Percentiles rank a stretch among this genome's conserved stretches.
These are phyloP conservation scores for Asteroscopus sphinx DNA, from an alignment of 2,888 invertebrate species.

Conservation along the genomic window DNA sequence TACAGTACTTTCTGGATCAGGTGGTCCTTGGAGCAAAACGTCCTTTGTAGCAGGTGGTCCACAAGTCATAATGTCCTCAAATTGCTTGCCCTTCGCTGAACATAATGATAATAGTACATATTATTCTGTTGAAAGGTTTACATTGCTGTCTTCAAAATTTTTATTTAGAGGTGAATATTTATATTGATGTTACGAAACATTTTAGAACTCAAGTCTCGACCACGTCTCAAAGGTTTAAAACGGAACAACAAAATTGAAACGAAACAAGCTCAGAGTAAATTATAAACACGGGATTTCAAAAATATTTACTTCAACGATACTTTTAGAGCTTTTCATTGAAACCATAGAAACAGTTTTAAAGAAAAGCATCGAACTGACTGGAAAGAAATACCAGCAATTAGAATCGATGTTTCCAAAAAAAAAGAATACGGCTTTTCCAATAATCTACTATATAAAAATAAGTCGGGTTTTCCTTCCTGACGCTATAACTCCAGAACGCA, in stretches of 20 bases:
- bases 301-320: slow-evolving; percentile 1
- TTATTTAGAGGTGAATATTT: not conserved
- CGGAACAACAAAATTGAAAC: slow-evolving; percentile 17
- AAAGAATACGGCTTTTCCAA: slow-evolving; percentile 28
- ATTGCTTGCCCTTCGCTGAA: slow-evolving; percentile 23
- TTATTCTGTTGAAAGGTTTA: slow-evolving; percentile 7
- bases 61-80: too few relatives aligned
- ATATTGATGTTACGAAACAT: slow-evolving; percentile 1
- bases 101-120: not conserved
- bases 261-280: slow-evolving; percentile 18
- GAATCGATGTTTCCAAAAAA: slow-evolving; percentile 2
- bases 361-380: slow-evolving; percentile 1
- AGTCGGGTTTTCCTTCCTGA: too few relatives aligned
- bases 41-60: too few relatives aligned
- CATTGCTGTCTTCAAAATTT: not conserved
- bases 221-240: slow-evolving; percentile 25
- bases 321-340: slow-evolving; percentile 12
- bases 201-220: slow-evolving; percentile 14
- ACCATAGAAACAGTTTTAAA: slow-evolving; percentile 8
- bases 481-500: too few relatives aligned
- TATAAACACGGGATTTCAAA: not conserved
- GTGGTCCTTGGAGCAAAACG: too few relatives aligned
- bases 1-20: too few relatives aligned
- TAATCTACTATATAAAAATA: too few relatives aligned
- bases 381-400: slow-evolving; percentile 3